Conservation (phyloP, 2,888 invertebrate species). For the Deroplatys truncata region DNA sequence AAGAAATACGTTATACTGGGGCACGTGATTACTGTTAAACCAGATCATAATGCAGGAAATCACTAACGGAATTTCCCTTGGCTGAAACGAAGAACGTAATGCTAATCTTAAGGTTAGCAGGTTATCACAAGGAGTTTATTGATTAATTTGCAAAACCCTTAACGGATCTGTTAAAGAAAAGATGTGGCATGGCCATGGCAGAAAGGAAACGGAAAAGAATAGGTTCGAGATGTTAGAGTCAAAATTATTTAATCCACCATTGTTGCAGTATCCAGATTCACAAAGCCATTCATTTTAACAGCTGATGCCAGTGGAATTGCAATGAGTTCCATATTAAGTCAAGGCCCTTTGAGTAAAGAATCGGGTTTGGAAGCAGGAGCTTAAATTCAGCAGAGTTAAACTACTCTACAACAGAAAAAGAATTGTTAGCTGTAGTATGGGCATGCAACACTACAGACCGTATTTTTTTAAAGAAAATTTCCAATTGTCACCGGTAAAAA, state of each 20-base stretch:
- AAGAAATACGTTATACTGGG: too few species aligned
- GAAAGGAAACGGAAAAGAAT: too few species aligned
- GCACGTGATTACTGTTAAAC: too few species aligned
- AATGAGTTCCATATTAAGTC: slow-evolving; percentile 18
- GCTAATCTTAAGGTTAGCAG: too few species aligned
- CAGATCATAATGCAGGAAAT: too few species aligned
- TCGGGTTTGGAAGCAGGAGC: slow-evolving; percentile 25
- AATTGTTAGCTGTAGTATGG: slow-evolving; percentile 23
- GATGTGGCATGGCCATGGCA: neutral
- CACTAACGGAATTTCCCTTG: too few species aligned
- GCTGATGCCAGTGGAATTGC: slow-evolving; percentile 23
- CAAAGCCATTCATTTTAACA: too few species aligned
- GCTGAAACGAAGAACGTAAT: too few species aligned
- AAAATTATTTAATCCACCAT: too few species aligned
- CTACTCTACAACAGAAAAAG: slow-evolving; percentile 18
- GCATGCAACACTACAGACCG: slow-evolving; percentile 20
- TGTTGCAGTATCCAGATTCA: too few species aligned
- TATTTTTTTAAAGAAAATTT: slow-evolving; percentile 27
- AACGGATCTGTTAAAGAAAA: neutral
- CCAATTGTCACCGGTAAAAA: slow-evolving; percentile 21
- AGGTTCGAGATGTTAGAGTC: too few species aligned
- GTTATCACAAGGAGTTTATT: slow-evolving; percentile 15
- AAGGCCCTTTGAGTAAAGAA: slow-evolving; percentile 12
- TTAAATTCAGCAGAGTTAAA: slow-evolving; percentile 15
- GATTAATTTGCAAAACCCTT: slow-evolving; percentile 16